These are phyloP conservation scores for Cephalopterus ornatus DNA, from an alignment of 2,113 vertebrate genomes.

Conservation along the genomic window DNA sequence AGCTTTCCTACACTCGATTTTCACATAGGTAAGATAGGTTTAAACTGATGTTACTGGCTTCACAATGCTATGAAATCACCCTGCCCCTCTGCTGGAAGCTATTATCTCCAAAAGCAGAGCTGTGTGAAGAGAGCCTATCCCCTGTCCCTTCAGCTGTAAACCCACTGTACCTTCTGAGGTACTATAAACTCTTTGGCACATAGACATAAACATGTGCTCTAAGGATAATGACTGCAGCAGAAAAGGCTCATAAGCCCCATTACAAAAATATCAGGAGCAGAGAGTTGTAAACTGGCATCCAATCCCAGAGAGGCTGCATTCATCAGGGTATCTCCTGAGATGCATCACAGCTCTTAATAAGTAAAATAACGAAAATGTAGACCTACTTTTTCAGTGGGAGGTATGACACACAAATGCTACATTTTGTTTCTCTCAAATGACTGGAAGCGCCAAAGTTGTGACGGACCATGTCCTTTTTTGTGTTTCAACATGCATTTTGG, in stretches of 20 bases:
- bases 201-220: not conserved
- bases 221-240: not conserved
- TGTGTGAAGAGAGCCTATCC: not conserved
- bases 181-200: not conserved
- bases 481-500: not conserved
- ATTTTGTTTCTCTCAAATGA: not conserved
- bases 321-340: not conserved
- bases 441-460: accelerated
- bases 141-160: not conserved
- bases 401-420: not conserved
- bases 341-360: not conserved
- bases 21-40: not conserved
- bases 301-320: not conserved
- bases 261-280: not conserved
- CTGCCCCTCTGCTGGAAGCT: not conserved
- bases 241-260: not conserved
- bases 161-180: not conserved
- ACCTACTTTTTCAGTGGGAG: not conserved
- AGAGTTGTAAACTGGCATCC: not conserved
- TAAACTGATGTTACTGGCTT: not conserved
- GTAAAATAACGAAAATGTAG: not conserved
- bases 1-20: not conserved
- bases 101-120: not conserved
- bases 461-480: not conserved
- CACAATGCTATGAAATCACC: not conserved